Conservation (phyloP, 2,797 vertebrate species). For the Centroberyx gerrardi region DNA sequence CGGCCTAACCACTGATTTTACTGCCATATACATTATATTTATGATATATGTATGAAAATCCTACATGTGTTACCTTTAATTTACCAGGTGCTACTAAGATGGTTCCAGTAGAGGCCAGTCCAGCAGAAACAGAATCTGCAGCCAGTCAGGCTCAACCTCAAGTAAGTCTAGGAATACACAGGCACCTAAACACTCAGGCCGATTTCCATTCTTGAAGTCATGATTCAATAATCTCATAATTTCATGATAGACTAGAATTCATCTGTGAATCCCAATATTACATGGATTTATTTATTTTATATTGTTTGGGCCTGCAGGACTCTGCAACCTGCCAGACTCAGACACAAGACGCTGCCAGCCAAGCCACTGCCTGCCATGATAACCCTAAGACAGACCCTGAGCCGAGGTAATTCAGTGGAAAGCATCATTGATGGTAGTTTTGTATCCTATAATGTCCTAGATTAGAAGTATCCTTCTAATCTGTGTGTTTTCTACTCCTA, state of each 20-base stretch:
- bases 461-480: too few species aligned
- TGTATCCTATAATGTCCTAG: not conserved
- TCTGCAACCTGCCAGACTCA: constrained; percentile 44
- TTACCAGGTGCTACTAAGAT: constrained; percentile 77
- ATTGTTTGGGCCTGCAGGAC: constrained; percentile 8
- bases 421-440: not conserved
- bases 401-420: constrained; percentile 53
- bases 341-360: constrained; percentile 32
- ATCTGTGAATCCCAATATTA: not conserved
- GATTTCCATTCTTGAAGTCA: too few species aligned
- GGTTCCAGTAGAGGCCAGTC: constrained; percentile 73
- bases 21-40: not conserved
- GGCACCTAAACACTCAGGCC: not conserved
- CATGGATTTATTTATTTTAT: constrained; percentile 3
- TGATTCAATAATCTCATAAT: too few species aligned
- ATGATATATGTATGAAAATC: not conserved
- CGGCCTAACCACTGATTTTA: not conserved
- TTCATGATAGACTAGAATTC: not conserved
- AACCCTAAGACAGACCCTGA: constrained; percentile 41
- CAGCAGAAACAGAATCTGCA: constrained; percentile 43
- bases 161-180: constrained; percentile 46
- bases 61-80: constrained; percentile 3
- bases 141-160: constrained; percentile 34
- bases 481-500: constrained; percentile 30
- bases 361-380: constrained; percentile 17